phyloP scores from a whole-genome alignment of 2,797 vertebrate species.

The Percopsis omiscomaycus region DNA sequence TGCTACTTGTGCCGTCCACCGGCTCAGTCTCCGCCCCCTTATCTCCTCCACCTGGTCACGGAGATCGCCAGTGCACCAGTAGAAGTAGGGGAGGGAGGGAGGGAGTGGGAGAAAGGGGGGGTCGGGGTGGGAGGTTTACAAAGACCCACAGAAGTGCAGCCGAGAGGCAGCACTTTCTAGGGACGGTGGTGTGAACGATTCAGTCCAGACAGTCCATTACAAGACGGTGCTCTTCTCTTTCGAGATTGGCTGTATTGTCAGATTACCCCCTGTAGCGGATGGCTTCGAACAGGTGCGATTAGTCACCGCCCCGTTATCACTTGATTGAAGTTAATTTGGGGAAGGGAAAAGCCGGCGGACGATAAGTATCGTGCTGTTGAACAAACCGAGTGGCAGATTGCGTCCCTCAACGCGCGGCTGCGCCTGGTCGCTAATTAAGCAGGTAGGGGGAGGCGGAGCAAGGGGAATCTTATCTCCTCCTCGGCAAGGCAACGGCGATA shows the following conservation, averaged over 20 bases:
- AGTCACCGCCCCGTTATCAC: slow-evolving; percentile 29
- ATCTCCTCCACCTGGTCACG: slow-evolving; percentile 65
- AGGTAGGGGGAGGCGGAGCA: slow-evolving; percentile 40
- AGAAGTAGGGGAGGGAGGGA: slow-evolving; percentile 10
- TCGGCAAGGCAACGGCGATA: slow-evolving; percentile 49
- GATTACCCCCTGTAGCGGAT: slow-evolving; percentile 31
- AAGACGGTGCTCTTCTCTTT: slow-evolving; percentile 9
- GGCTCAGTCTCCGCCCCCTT: slow-evolving; percentile 45
- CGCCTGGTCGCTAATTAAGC: slow-evolving; percentile 60
- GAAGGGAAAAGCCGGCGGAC: slow-evolving; percentile 1
- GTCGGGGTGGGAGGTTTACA: slow-evolving; percentile 1
- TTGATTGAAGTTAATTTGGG: slow-evolving; percentile 53
- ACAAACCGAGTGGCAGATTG: slow-evolving; percentile 49
- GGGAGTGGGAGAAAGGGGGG: not conserved
- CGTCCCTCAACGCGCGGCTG: slow-evolving; percentile 32
- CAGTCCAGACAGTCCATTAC: slow-evolving; percentile 10
- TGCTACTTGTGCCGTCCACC: slow-evolving; percentile 51
- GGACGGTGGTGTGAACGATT: not conserved
- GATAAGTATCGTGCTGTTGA: slow-evolving; percentile 51
- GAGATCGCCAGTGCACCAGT: slow-evolving; percentile 33
- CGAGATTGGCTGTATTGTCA: slow-evolving; percentile 26
- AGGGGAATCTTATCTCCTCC: slow-evolving; percentile 59
- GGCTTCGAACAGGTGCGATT: slow-evolving; percentile 15
- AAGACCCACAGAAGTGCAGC: slow-evolving; percentile 25
- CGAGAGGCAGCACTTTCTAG: slow-evolving; percentile 11